Evolutionary conservation across 2,888 invertebrate genomes (phyloP).

Genomic region (Spodoptera exigua): DNA sequence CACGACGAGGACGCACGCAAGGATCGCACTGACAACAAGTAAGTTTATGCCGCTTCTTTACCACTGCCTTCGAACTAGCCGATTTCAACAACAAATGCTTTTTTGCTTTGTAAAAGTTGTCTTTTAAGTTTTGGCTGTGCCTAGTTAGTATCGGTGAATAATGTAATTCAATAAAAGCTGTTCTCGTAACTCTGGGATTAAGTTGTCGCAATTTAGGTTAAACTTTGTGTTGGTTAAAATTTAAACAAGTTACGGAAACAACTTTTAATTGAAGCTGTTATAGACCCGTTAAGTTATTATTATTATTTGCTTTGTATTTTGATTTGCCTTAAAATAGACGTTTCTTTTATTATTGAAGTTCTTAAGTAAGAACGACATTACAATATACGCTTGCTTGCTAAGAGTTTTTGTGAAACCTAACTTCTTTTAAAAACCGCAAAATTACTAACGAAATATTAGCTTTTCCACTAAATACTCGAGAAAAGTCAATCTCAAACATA

Average conservation of each 20-base stretch:
- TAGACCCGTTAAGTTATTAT: slow-evolving; percentile 22
- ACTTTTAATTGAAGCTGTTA: slow-evolving; percentile 18
- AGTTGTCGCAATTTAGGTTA: slow-evolving; percentile 14
- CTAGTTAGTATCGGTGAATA: slow-evolving; percentile 2
- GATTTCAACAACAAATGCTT: slow-evolving; percentile 25
- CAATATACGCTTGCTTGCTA: slow-evolving; percentile 6
- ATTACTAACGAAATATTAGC: neutral
- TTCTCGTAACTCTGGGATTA: slow-evolving; percentile 23
- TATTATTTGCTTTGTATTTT: slow-evolving; percentile 26
- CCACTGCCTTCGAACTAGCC: slow-evolving; percentile 15
- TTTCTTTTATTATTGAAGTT: slow-evolving; percentile 15
- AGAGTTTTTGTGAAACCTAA: slow-evolving; percentile 10
- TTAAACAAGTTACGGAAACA: slow-evolving; percentile 22
- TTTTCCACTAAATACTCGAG: neutral
- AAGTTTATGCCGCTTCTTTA: slow-evolving; percentile 63
- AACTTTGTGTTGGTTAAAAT: slow-evolving; percentile 25
- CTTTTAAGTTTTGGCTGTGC: slow-evolving; percentile 3
- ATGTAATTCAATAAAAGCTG: slow-evolving; percentile 11
- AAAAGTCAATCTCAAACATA: neutral
- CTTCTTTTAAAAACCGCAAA: neutral
- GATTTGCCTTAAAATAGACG: slow-evolving; percentile 14
- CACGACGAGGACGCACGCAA: slow-evolving; percentile 55
- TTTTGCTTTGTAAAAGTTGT: slow-evolving; percentile 26
- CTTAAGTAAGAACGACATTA: neutral
- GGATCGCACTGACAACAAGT: slow-evolving; percentile 64